Percentiles rank a stretch among this genome's conserved stretches.
These are phyloP conservation scores for Rostratula benghalensis DNA, from an alignment of 2,113 vertebrate species.

Conservation along the genomic window DNA sequence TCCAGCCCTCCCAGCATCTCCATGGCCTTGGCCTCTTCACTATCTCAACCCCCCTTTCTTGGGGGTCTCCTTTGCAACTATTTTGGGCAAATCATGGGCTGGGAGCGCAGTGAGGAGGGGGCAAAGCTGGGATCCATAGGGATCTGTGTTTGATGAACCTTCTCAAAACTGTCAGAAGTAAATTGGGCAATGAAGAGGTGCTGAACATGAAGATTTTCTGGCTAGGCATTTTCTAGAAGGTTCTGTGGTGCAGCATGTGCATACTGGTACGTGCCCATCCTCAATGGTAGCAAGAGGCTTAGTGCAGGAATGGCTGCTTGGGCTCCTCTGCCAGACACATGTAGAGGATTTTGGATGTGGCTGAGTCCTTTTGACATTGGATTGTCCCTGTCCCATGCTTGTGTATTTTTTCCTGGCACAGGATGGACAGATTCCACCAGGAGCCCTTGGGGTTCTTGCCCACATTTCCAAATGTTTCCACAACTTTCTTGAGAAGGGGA, in stretches of 20 bases:
- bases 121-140: background rate
- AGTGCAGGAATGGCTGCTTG: fast-evolving
- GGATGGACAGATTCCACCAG: background rate
- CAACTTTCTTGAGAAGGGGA: background rate
- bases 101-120: background rate
- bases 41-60: fast-evolving
- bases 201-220: background rate
- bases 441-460: background rate
- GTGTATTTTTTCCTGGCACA: background rate
- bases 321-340: fast-evolving
- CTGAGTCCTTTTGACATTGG: background rate
- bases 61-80: background rate
- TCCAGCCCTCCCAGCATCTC: no score
- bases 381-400: background rate
- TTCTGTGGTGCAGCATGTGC: background rate
- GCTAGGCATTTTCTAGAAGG: background rate
- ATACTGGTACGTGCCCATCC: fast-evolving
- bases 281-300: fast-evolving
- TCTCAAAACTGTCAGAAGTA: background rate
- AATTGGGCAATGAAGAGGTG: background rate
- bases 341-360: fast-evolving
- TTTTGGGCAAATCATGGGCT: background rate
- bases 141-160: background rate
- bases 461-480: background rate
- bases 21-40: background rate